Base-by-base conservation (phyloP, 2,888 invertebrate genomes). In the Sabatieria punctata region DNA sequence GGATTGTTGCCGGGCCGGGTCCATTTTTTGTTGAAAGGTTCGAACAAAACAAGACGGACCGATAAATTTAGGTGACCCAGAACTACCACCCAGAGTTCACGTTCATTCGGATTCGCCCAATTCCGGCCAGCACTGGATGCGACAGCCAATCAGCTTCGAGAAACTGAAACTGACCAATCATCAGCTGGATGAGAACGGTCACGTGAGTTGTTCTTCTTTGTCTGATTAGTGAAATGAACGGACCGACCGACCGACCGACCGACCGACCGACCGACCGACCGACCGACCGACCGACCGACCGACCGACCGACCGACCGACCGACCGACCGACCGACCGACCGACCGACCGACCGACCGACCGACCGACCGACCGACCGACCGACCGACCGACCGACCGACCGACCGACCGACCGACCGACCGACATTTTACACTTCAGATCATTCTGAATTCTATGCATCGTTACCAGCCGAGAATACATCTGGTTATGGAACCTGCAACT, bases 371-470 rank as follows among this genome's bases (percentile, higher is more conserved):
- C n/a, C n/a, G n/a, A n/a, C n/a, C n/a, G n/a, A n/a, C n/a, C n/a
- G n/a, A n/a, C n/a, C n/a, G n/a, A n/a, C n/a, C n/a, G n/a, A n/a
- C n/a, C n/a, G n/a, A n/a, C n/a, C n/a, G n/a, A n/a, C n/a, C n/a
- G n/a, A n/a, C n/a, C n/a, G n/a, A n/a, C n/a, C n/a, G n/a, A n/a
- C n/a, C n/a, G n/a, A n/a, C n/a, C n/a, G n/a, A n/a, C n/a, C n/a
- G n/a, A n/a, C n/a, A n/a, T n/a, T n/a, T n/a, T n/a, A n/a, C n/a
- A 6, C 2, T 72, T 41, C 78, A 97, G 97, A 81, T 97, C 68
- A 91, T 97, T 59, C 75, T 97, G 54, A 97, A 97, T 69, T 97
- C 95, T 41, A 97, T 97, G 97, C 97, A 97, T 75, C 82, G 89
- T 63, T 97, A 97, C 70, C 93, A 95, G 68, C 95, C 97, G 1